These are phyloP conservation scores for Gymnocypris eckloni DNA, from an alignment of 2,797 vertebrate species.

Conservation along the genomic window DNA sequence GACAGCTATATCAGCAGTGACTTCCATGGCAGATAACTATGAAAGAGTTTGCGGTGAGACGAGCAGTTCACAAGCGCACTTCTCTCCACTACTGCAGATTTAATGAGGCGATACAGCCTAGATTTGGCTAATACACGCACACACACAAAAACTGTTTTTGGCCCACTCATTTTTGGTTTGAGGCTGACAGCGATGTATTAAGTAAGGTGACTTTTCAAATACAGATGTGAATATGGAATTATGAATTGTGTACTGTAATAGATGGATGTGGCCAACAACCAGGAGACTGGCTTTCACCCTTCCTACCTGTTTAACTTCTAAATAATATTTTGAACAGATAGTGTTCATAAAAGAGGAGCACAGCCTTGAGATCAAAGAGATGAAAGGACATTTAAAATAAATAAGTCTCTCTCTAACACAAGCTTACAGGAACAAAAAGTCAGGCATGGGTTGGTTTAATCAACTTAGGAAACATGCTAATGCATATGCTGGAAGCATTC, in stretches of 20 bases:
- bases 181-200: not conserved
- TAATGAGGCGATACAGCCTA: constrained; percentile 46
- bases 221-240: not conserved
- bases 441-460: not conserved
- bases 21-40: constrained; percentile 30
- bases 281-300: not conserved
- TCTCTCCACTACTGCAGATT: constrained; percentile 41
- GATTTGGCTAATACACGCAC: constrained; percentile 1
- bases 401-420: not conserved
- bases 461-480: not conserved
- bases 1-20: constrained; percentile 41
- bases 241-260: not conserved
- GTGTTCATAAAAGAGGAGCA: not conserved
- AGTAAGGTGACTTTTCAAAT: not conserved
- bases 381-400: constrained; percentile 10
- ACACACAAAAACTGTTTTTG: not conserved
- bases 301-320: not conserved
- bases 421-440: not conserved
- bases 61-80: constrained; percentile 10
- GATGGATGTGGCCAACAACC: not conserved
- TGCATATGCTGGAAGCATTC: not conserved
- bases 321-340: not conserved
- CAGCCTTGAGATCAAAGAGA: constrained; percentile 7
- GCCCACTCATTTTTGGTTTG: not conserved
- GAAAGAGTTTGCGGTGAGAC: constrained; percentile 28